A percentile compares a stretch with the other conserved stretches of the same genome.
Conservation (phyloP, 1,140 invertebrate genomes). For the Aphelenchoides besseyi region DNA sequence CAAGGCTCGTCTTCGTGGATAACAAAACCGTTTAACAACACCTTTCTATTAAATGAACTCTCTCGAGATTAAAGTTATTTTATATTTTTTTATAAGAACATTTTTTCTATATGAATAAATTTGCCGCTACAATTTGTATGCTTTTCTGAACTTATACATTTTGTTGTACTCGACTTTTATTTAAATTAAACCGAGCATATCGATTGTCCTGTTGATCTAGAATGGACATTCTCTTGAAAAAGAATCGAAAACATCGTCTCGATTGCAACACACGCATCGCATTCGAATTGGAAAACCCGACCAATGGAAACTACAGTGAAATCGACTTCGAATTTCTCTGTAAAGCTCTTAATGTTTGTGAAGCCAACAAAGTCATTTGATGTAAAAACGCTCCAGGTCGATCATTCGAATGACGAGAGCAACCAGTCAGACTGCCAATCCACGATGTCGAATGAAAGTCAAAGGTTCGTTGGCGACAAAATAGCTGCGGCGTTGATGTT, state of each 20-base stretch:
- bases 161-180: background rate
- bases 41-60: background rate
- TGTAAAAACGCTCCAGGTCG: background rate
- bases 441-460: too few species aligned
- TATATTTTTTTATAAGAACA: too few species aligned
- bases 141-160: background rate
- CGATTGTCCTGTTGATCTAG: too few species aligned
- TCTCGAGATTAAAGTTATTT: too few species aligned
- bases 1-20: background rate
- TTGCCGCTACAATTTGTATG: background rate
- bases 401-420: background rate
- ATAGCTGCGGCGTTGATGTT: background rate
- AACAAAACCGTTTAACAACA: background rate
- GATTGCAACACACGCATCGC: background rate
- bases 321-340: background rate
- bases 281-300: background rate
- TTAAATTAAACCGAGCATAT: too few species aligned
- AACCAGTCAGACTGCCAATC: background rate
- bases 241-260: background rate
- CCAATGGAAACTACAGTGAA: background rate
- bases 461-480: background rate
- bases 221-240: background rate
- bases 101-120: background rate
- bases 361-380: too few species aligned
- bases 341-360: background rate